Evolutionary conservation across 2,113 vertebrate species (phyloP).

Genomic region (Entelurus aequoreus): DNA sequence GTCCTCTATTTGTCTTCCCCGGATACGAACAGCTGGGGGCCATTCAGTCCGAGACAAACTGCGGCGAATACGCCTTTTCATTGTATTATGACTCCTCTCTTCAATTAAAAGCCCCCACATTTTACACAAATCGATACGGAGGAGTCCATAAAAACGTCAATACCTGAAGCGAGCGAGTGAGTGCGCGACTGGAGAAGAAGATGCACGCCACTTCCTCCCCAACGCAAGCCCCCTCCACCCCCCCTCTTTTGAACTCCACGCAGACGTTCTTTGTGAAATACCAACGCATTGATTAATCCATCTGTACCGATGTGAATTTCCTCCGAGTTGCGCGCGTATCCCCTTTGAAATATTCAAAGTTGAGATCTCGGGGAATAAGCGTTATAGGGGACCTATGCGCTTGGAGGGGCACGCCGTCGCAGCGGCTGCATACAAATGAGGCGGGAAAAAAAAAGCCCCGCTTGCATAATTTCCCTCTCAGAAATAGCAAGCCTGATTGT

Average conservation of each 20-base stretch:
- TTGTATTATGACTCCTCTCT: slow-evolving; percentile 37
- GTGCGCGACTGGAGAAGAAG: slow-evolving; percentile 28
- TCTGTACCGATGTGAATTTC: slow-evolving; percentile 60
- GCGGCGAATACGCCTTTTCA: slow-evolving; percentile 7
- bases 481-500: slow-evolving; percentile 42
- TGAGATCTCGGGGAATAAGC: slow-evolving; percentile 52
- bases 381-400: slow-evolving; percentile 59
- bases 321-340: slow-evolving; percentile 48
- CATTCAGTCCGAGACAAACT: neutral
- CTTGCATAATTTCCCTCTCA: slow-evolving; percentile 51
- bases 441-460: slow-evolving; percentile 38
- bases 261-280: slow-evolving; percentile 54
- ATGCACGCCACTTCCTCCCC: slow-evolving; percentile 1
- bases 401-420: slow-evolving; percentile 45
- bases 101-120: slow-evolving; percentile 45
- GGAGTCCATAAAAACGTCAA: slow-evolving; percentile 57
- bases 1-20: neutral
- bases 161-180: slow-evolving; percentile 35
- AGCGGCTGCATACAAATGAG: slow-evolving; percentile 65
- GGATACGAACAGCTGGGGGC: neutral
- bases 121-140: slow-evolving; percentile 50
- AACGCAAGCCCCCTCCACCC: slow-evolving; percentile 23
- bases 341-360: slow-evolving; percentile 67
- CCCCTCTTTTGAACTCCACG: slow-evolving; percentile 60
- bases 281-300: slow-evolving; percentile 63